Evolutionary conservation across 2,113 vertebrate genomes (phyloP), one percentile per base, ranked within the genome.

Genomic region (Cacatua alba): DNA sequence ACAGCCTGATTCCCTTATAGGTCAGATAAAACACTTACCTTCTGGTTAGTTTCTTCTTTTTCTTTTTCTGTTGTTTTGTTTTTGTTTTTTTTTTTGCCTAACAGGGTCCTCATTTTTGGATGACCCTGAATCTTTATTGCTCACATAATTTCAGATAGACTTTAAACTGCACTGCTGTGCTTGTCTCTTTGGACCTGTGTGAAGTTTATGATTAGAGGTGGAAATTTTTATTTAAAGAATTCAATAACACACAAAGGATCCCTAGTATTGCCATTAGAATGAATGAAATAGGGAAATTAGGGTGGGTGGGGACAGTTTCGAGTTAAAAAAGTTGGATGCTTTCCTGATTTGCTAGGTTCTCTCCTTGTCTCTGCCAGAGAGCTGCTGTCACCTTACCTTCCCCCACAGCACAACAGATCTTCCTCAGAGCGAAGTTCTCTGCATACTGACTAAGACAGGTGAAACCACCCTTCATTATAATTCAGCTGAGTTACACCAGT

Each of bases 251-350:
- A 21, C 13, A 57, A 11, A 70, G 3, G 7, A 26, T 39, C 26
- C 24, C n/a, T 75, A 20, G 43, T 3, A 35, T 28, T n/a, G 41
- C 12, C 55, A 57, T 0, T 51, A 9, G 39, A 65, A n/a, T 15
- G 28, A n/a, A 39, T 39, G 37, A 77, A 64, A 44, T n/a, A 51
- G 29, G 19, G 44, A 64, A 64, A 82, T 9, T 11, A 19, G 2
- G 1, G 4, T 5, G 8, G 3, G 2, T 14, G 21, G 11, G 4
- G 20, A 31, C 8, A 64, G 51, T 6, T 52, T 65, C 25, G 41
- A 33, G 8, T 78, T 48, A 60, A 83, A 60, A 44, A 84, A 60
- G 26, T 39, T 67, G 15, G 13, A 64, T 39, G 26, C 6, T 52
- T 39, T 83, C 14, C 31, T 78, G 24, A 31, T 26, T 46, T 31